Evolutionary conservation across 2,113 vertebrate genomes (phyloP), one percentile per base, ranked within the genome.

Genomic region (Hucho hucho): DNA sequence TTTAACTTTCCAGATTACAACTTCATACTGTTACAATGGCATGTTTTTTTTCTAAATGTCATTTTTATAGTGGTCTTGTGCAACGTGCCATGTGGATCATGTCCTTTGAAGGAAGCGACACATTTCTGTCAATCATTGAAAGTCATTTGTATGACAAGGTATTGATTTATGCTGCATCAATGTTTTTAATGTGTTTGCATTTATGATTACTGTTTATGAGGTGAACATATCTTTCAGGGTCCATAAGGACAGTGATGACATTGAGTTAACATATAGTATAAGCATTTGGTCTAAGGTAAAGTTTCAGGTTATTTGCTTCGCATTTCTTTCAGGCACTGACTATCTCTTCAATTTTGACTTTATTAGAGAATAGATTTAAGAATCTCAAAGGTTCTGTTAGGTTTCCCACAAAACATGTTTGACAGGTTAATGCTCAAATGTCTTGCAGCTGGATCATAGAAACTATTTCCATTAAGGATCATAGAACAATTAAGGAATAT

Each of bases 91-190:
- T 1, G 78, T 68, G 84, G 79, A 82, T 47, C 18, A 71, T 77
- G 32, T 32, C 72, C 79, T 83, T 76, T 73, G 28, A 29, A 6
- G 14, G 28, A 29, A 61, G n/a, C 4, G 7, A 24, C 6, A 22
- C n/a, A 61, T 61, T 61, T 22, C 25, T n/a, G 16, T 20, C 28
- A 69, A 47, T 69, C 68, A 25, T 67, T 72, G 81, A 89, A 89
- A 88, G 84, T 87, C 72, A 81, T 87, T 84, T 85, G 79, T 85
- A 78, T 69, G 58, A 64, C 25, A 20, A 83, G 84, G 84, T 82
- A 85, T 84, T 84, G 79, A 86, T 83, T 79, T 63, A 77, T 78
- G 83, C 80, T 86, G 86, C 79, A 84, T 73, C 75, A 13, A 74
- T 86, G 80, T 82, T 85, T 87, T 82, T 26, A 78, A 66, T 3